phyloP scores from a whole-genome alignment of 2,888 invertebrate species.

The Trachelus tabidus region DNA sequence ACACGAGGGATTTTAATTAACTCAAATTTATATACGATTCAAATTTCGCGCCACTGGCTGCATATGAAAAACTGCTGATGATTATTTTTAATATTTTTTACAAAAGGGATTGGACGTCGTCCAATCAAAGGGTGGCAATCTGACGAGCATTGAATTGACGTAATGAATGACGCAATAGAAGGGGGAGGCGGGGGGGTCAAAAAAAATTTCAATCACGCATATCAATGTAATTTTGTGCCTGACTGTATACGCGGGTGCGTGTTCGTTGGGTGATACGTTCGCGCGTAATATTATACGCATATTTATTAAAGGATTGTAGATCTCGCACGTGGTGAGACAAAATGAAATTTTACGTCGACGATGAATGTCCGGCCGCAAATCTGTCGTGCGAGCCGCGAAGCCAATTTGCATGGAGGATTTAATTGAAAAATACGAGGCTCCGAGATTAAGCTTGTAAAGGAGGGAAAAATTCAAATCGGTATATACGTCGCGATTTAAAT shows the following conservation, averaged over 20 bases:
- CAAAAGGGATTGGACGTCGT: background rate
- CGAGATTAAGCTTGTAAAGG: slow-evolving; percentile 31
- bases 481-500: background rate
- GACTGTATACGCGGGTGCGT: too few relatives aligned
- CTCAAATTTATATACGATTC: background rate
- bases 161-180: background rate
- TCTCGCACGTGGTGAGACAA: slow-evolving; percentile 18
- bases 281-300: too few relatives aligned
- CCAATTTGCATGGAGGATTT: slow-evolving; percentile 53
- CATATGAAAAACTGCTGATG: background rate
- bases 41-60: background rate
- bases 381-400: slow-evolving; percentile 14
- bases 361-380: slow-evolving; percentile 25
- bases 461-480: slow-evolving; percentile 18
- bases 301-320: background rate
- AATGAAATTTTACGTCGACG: slow-evolving; percentile 41
- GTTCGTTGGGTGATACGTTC: too few relatives aligned
- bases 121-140: background rate
- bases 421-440: slow-evolving; percentile 48
- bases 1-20: background rate
- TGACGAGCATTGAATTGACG: background rate
- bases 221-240: too few relatives aligned
- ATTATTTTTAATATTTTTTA: background rate
- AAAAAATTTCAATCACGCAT: background rate
- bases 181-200: too few relatives aligned